phyloP scores from a whole-genome alignment of 2,797 vertebrate genomes.

The Oreochromis mossambicus region DNA sequence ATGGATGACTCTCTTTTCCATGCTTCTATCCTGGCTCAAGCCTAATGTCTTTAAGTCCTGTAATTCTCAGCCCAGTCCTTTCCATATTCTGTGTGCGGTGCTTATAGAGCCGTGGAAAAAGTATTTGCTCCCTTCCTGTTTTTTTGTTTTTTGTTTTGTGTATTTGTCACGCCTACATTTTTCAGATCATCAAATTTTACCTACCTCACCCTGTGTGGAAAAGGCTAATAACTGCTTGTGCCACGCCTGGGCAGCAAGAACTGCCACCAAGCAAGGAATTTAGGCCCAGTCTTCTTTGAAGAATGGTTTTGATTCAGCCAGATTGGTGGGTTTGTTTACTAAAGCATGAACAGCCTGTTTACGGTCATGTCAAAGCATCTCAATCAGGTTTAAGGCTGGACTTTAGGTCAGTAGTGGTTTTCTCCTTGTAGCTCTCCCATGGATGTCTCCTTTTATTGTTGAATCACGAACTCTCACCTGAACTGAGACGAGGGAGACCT shows the following conservation, averaged over 20 bases:
- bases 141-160: rapidly evolving
- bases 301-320: neutral
- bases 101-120: neutral
- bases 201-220: neutral
- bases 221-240: neutral
- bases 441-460: neutral
- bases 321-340: neutral
- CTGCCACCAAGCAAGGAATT: neutral
- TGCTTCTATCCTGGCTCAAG: neutral
- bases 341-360: neutral
- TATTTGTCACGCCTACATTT: neutral
- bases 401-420: neutral
- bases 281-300: neutral
- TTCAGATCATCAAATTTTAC: neutral
- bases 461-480: neutral
- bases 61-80: neutral
- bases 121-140: neutral
- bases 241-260: neutral
- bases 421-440: neutral
- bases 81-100: neutral
- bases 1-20: neutral
- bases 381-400: neutral
- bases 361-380: neutral
- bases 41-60: neutral
- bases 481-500: neutral